Percentiles rank a stretch among this genome's conserved stretches.
phyloP scores from a whole-genome alignment of 2,888 invertebrate genomes.

The Leucophenga montana region DNA sequence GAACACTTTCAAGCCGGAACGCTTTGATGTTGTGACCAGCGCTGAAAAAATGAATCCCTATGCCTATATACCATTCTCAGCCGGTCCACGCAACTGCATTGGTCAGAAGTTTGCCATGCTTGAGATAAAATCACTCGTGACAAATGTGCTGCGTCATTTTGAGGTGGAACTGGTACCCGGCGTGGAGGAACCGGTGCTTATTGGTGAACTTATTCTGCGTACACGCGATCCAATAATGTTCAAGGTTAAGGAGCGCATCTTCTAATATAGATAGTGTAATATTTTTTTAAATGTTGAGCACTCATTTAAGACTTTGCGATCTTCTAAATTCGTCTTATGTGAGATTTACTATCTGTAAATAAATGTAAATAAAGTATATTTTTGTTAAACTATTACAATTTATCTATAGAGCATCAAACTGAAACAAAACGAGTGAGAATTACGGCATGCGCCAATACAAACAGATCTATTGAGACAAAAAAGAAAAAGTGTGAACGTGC shows the following conservation, averaged over 20 bases:
- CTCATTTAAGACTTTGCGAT: too few species aligned
- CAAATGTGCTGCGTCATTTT: conserved; percentile 69
- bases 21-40: conserved; percentile 67
- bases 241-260: conserved; percentile 58
- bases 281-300: too few species aligned
- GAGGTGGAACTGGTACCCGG: conserved; percentile 62
- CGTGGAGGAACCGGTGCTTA: conserved; percentile 55
- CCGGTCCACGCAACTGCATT: conserved; percentile 72
- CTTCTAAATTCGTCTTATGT: too few species aligned
- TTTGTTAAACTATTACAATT: too few species aligned
- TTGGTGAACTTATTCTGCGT: conserved; percentile 69
- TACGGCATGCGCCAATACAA: too few species aligned
- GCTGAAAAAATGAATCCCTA: conserved; percentile 69
- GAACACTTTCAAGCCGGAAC: conserved; percentile 69
- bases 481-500: too few species aligned
- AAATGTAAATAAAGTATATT: too few species aligned
- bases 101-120: conserved; percentile 72
- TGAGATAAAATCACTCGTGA: conserved; percentile 69
- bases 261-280: background rate
- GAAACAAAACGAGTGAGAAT: too few species aligned
- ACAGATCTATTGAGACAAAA: too few species aligned
- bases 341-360: too few species aligned
- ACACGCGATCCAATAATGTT: conserved; percentile 71
- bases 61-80: conserved; percentile 72
- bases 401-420: too few species aligned